Percentiles rank a stretch among this genome's conserved stretches.
These are phyloP conservation scores for Pelobates fuscus DNA, from an alignment of 2,113 vertebrate genomes.

Conservation along the genomic window DNA sequence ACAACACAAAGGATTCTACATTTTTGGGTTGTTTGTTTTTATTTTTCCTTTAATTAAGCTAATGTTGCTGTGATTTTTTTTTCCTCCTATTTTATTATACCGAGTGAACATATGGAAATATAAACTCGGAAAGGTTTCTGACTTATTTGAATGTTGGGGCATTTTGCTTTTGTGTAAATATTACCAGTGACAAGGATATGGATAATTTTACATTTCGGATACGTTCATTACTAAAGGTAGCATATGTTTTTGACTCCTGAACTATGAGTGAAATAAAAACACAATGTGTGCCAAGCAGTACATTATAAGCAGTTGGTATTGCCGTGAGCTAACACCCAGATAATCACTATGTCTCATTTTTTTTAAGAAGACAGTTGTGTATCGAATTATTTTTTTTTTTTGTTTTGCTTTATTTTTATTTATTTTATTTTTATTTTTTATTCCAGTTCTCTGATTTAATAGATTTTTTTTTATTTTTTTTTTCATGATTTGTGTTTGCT, in stretches of 20 bases:
- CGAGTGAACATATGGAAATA: conserved; percentile 71
- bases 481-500: conserved; percentile 51
- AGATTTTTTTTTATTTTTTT: conserved; percentile 53
- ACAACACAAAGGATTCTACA: conserved; percentile 16
- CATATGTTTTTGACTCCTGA: conserved; percentile 74
- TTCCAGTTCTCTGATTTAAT: conserved; percentile 65
- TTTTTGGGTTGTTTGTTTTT: conserved; percentile 66
- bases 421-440: conserved; percentile 44
- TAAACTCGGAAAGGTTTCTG: conserved; percentile 69
- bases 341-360: conserved; percentile 67
- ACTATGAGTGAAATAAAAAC: conserved; percentile 69
- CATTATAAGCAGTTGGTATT: conserved; percentile 72
- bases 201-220: conserved; percentile 68
- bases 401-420: conserved; percentile 52
- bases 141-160: conserved; percentile 70
- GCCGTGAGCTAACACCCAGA: conserved; percentile 66
- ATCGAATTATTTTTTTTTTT: conserved; percentile 48
- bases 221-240: conserved; percentile 70
- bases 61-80: conserved; percentile 58
- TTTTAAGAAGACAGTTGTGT: conserved; percentile 65
- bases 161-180: conserved; percentile 72
- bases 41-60: conserved; percentile 62
- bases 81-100: conserved; percentile 62
- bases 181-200: conserved; percentile 72
- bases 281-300: conserved; percentile 68